These are phyloP conservation scores for Drosophila flavopinicola DNA, from an alignment of 2,888 invertebrate species.

Conservation along the genomic window DNA sequence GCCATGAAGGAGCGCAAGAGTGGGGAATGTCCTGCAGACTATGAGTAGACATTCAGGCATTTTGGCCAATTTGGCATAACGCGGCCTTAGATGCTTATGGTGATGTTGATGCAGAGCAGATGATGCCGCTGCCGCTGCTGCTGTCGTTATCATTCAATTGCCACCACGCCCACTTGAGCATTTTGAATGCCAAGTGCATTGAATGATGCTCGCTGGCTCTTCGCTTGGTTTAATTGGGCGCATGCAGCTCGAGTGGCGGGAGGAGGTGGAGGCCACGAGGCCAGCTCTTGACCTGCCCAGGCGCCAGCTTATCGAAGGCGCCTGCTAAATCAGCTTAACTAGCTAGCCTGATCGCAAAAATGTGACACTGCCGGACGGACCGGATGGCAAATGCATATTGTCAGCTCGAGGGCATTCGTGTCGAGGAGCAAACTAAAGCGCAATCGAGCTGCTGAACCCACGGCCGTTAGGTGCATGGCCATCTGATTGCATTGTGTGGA, in stretches of 20 bases:
- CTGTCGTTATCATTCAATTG: conserved; percentile 71
- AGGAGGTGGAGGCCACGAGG: background rate
- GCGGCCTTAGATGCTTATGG: conserved; percentile 27
- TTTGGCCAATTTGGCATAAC: conserved; percentile 69
- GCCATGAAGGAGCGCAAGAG: conserved; percentile 17
- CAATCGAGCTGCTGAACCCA: conserved; percentile 16
- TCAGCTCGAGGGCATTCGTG: conserved; percentile 51
- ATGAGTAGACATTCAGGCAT: conserved; percentile 54
- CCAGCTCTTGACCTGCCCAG: conserved; percentile 41
- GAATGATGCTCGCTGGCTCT: conserved; percentile 43
- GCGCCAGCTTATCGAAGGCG: conserved; percentile 31
- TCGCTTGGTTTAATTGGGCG: conserved; percentile 60
- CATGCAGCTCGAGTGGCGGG: conserved; percentile 32
- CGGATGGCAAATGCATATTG: conserved; percentile 31
- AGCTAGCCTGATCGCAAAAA: conserved; percentile 33
- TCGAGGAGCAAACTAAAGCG: conserved; percentile 21
- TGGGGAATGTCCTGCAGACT: conserved; percentile 23
- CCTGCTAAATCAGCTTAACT: conserved; percentile 55
- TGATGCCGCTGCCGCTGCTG: conserved; percentile 28
- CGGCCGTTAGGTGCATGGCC: conserved; percentile 36
- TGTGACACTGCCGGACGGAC: conserved; percentile 11
- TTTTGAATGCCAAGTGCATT: conserved; percentile 57
- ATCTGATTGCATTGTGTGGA: conserved; percentile 65
- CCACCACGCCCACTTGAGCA: conserved; percentile 53
- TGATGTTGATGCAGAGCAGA: conserved; percentile 20